Evolutionary conservation across 2,888 invertebrate genomes (phyloP), one percentile per base, ranked within the genome.

Genomic region (Lymantria monacha): DNA sequence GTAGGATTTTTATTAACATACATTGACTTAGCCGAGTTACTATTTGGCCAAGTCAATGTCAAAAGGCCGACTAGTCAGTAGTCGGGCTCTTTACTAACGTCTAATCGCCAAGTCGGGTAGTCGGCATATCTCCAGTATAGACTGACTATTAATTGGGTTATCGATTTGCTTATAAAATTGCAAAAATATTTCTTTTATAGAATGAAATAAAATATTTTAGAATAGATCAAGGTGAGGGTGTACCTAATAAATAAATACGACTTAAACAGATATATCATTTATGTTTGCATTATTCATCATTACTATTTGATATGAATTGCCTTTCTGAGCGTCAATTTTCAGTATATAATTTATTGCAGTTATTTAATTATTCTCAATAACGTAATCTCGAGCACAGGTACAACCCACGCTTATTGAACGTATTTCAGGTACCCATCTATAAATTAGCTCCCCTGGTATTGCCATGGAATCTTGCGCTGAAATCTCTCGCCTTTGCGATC

Each of bases 391-490:
- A 1, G 64, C 63, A 54, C 87, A 87, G 13, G 73, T 59, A 55
- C 87, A 88, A 3, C 81, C 86, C n/a, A 83, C 78, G 43, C 76
- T 80, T 9, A 88, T 70, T 0, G 74, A 69, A 12, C 63, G 62
- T 37, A 70, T 71, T 30, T 74, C 66, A 0, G 80, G 74, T n/a
- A 79, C 61, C 82, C 87, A 88, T 49, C 67, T 70, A 13, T 50
- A 55, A 50, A 59, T 64, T 7, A 87, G 50, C 1, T 80, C 81
- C 0, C 53, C 53, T 5, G 85, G 85, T 47, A 85, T 13, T 11
- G 70, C 67, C 44, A 72, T 30, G 7, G 56, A 48, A n/a, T 41
- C 13, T 53, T 63, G 49, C 8, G 37, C 30, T 11, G 10, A 15
- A 3, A 14, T 59, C 57, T 1, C 49, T 50, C 7, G 52, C 9